phyloP scores from a whole-genome alignment of 2,797 vertebrate species.

The Aratinga solstitialis region DNA sequence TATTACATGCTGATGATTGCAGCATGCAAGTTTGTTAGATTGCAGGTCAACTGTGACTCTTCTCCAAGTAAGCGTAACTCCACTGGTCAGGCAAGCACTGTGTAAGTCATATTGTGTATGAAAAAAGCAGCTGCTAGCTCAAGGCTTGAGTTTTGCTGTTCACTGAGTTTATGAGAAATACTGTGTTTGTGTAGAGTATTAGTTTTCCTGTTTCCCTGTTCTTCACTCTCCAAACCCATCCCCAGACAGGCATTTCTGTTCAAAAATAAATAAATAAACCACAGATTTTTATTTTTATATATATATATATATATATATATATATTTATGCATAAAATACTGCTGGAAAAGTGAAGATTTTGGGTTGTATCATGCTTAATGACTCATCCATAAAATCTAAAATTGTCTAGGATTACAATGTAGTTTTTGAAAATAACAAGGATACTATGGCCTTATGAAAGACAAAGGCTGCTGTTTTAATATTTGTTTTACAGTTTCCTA shows the following conservation, averaged over 20 bases:
- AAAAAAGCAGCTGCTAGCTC: background rate
- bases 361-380: background rate
- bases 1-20: background rate
- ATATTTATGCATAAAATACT: background rate
- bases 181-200: background rate
- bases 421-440: background rate
- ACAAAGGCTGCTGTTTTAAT: background rate
- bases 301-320: no score
- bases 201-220: background rate
- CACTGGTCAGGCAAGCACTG: background rate
- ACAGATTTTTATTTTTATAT: background rate
- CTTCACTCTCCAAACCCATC: background rate
- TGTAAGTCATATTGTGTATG: background rate
- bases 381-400: background rate
- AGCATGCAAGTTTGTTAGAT: background rate
- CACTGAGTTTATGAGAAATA: background rate
- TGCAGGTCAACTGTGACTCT: background rate
- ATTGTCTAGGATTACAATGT: background rate
- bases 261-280: background rate
- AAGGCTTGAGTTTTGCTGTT: background rate
- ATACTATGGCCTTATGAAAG: background rate
- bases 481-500: background rate
- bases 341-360: background rate
- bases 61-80: background rate
- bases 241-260: background rate